A percentile compares a stretch with the other conserved stretches of the same genome.
Evolutionary conservation across 2,888 invertebrate species (phyloP).

Genomic region (Plemyria rubiginata): DNA sequence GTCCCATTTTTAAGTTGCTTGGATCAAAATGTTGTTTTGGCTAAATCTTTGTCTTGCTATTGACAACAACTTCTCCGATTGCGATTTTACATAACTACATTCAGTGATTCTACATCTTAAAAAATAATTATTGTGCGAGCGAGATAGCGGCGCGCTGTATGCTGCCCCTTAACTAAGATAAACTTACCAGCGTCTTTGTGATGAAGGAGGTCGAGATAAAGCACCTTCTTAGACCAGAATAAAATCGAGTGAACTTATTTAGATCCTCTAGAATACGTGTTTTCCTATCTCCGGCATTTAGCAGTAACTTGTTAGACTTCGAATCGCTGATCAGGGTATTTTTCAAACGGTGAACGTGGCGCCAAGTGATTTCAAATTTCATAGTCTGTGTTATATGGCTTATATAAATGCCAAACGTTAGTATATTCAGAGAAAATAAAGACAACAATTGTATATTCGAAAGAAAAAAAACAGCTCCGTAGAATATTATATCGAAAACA

Average conservation of each 20-base stretch:
- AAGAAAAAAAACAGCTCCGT: too few relatives aligned
- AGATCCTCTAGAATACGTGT: background rate
- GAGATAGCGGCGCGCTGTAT: too few relatives aligned
- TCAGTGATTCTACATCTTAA: too few relatives aligned
- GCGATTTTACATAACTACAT: too few relatives aligned
- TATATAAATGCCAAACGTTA: background rate
- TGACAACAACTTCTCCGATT: too few relatives aligned
- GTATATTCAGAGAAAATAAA: background rate
- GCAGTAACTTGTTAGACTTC: background rate
- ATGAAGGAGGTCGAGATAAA: background rate
- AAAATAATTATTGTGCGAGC: too few relatives aligned
- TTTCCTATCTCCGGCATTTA: background rate
- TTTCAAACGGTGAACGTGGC: background rate
- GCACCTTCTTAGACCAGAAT: background rate
- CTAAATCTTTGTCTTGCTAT: too few relatives aligned
- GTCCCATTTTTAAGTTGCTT: too few relatives aligned
- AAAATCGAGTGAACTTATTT: background rate
- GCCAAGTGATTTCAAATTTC: slow-evolving; percentile 2
- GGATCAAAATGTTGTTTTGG: too few relatives aligned
- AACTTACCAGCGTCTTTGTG: background rate
- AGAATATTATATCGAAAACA: background rate
- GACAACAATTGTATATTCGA: too few relatives aligned
- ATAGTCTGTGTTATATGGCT: background rate
- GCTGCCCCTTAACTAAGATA: background rate
- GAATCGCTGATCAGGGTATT: background rate